phyloP scores from a whole-genome alignment of 1,140 invertebrate species.

The Scaptomyza pallida region DNA sequence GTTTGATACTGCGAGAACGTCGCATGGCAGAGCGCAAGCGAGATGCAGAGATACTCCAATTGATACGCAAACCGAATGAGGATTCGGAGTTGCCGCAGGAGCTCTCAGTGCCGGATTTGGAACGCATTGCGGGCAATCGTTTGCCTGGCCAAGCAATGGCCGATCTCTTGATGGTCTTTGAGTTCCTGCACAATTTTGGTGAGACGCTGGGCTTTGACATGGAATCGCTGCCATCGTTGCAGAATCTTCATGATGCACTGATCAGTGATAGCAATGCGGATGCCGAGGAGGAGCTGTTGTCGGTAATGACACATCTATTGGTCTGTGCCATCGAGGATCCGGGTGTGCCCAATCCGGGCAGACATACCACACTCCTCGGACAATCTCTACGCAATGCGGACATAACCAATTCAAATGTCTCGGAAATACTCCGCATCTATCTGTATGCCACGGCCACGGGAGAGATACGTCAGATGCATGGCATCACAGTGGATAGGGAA shows the following conservation, averaged over 20 bases:
- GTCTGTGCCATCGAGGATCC: slow-evolving; percentile 97
- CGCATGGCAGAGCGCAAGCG: slow-evolving; percentile 92
- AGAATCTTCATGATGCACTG: slow-evolving; percentile 93
- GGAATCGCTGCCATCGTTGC: slow-evolving; percentile 93
- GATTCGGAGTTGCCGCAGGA: slow-evolving; percentile 92
- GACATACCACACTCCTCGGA: slow-evolving; percentile 93
- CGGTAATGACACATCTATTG: slow-evolving; percentile 94
- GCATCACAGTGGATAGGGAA: slow-evolving; percentile 90
- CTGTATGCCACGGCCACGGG: slow-evolving; percentile 93
- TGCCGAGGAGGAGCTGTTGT: slow-evolving; percentile 93
- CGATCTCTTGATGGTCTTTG: slow-evolving; percentile 96
- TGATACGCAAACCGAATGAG: slow-evolving; percentile 94
- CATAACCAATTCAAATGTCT: slow-evolving; percentile 95
- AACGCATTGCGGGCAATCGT: slow-evolving; percentile 92
- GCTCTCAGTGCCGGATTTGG: slow-evolving; percentile 89
- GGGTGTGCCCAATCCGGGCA: slow-evolving; percentile 94
- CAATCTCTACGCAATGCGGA: slow-evolving; percentile 96
- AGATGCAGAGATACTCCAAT: slow-evolving; percentile 93
- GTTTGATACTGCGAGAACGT: slow-evolving; percentile 86
- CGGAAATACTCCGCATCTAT: slow-evolving; percentile 95
- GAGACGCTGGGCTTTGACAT: slow-evolving; percentile 96
- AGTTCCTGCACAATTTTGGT: slow-evolving; percentile 98
- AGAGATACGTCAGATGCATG: slow-evolving; percentile 92
- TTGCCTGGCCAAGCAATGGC: slow-evolving; percentile 94
- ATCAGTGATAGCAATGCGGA: slow-evolving; percentile 89